Conservation (phyloP, 2,797 vertebrate genomes). For the Helostoma temminkii region DNA sequence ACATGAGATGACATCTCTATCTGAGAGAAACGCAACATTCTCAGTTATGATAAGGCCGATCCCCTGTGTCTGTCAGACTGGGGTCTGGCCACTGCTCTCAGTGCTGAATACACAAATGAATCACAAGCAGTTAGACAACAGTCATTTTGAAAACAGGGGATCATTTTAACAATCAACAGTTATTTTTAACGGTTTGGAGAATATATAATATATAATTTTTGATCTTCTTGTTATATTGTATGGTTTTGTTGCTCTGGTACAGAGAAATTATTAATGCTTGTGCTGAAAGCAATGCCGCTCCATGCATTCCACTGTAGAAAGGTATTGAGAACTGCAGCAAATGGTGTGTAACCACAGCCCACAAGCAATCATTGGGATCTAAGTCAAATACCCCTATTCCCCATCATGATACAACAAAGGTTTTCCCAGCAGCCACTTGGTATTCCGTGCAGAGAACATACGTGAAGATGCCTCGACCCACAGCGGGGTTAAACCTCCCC, state of each 20-base stretch:
- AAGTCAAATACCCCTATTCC: conserved; percentile 85
- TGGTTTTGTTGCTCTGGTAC: neutral
- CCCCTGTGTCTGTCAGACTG: conserved; percentile 41
- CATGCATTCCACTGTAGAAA: conserved; percentile 50
- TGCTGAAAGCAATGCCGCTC: conserved; percentile 33
- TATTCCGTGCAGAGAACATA: conserved; percentile 78
- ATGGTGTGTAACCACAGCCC: conserved; percentile 64
- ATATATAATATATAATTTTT: neutral
- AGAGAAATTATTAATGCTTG: conserved; percentile 42
- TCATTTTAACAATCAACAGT: neutral
- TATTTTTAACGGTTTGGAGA: neutral
- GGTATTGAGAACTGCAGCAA: conserved; percentile 43
- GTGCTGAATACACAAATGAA: conserved; percentile 13
- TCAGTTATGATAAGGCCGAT: conserved; percentile 62
- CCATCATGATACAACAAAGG: conserved; percentile 78
- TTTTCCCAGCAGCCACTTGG: conserved; percentile 82
- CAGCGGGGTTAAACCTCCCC: conserved; percentile 48
- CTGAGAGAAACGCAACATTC: conserved; percentile 56
- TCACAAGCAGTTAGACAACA: neutral
- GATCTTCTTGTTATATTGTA: neutral
- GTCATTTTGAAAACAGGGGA: neutral
- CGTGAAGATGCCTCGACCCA: conserved; percentile 65
- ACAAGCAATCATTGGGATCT: conserved; percentile 79
- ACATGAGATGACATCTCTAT: conserved; percentile 71
- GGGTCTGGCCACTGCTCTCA: conserved; percentile 17